These are phyloP conservation scores for Himalopsyche phryganea DNA, from an alignment of 1,140 invertebrate species.

Conservation along the genomic window DNA sequence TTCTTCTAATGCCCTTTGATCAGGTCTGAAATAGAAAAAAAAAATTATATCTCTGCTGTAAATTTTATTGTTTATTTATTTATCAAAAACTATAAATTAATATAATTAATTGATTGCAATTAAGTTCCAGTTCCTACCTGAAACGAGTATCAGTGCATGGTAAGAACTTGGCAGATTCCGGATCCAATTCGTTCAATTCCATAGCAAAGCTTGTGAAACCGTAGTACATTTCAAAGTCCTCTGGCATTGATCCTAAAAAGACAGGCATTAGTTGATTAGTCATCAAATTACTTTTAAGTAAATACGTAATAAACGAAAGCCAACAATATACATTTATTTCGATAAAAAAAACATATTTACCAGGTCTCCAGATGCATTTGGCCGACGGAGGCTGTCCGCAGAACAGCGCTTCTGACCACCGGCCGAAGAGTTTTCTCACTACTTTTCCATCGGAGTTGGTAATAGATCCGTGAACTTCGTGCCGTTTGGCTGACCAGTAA, in stretches of 20 bases:
- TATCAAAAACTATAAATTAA: too few species aligned
- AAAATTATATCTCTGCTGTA: too few species aligned
- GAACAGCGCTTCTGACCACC: constrained; percentile 80
- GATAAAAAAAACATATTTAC: constrained; percentile 31
- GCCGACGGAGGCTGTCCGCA: constrained; percentile 69
- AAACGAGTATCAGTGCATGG: constrained; percentile 74
- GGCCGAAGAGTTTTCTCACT: constrained; percentile 67
- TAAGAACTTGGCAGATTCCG: constrained; percentile 58
- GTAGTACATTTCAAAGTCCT: constrained; percentile 77
- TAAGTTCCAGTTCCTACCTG: constrained; percentile 39
- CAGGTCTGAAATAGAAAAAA: constrained; percentile 43
- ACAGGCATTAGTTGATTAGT: too few species aligned
- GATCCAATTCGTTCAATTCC: constrained; percentile 77
- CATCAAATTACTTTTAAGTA: too few species aligned
- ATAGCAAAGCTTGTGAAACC: constrained; percentile 84
- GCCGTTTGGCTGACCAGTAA: constrained; percentile 74
- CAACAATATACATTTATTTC: too few species aligned
- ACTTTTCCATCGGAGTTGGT: constrained; percentile 57
- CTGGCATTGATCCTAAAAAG: constrained; percentile 66
- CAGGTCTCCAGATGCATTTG: constrained; percentile 74
- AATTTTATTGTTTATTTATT: too few species aligned
- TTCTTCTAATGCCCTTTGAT: constrained; percentile 68
- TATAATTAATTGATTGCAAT: too few species aligned
- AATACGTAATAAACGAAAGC: too few species aligned
- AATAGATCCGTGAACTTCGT: constrained; percentile 73